These are phyloP conservation scores for Notamacropus eugenii DNA, from an alignment of 2,797 vertebrate genomes.

Conservation along the genomic window DNA sequence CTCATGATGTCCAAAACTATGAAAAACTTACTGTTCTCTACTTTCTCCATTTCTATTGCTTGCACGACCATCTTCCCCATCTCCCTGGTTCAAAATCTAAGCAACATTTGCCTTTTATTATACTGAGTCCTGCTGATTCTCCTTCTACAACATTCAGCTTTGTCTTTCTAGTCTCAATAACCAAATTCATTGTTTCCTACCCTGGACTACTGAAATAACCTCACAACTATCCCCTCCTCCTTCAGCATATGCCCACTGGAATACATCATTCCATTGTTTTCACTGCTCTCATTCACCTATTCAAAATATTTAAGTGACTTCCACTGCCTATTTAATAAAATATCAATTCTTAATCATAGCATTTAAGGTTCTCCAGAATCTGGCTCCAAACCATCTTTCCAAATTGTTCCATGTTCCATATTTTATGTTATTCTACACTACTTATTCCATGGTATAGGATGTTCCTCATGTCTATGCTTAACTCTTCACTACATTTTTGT, in stretches of 20 bases:
- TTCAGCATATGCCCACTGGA: background rate
- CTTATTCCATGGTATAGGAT: background rate
- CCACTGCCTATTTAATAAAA: background rate
- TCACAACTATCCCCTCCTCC: background rate
- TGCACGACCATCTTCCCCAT: background rate
- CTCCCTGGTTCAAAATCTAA: background rate
- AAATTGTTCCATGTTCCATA: background rate
- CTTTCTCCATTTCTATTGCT: background rate
- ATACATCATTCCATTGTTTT: background rate
- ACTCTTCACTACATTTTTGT: background rate
- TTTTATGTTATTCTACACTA: background rate
- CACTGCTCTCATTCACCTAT: background rate
- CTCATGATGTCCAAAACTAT: background rate
- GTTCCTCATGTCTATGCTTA: background rate
- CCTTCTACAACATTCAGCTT: background rate
- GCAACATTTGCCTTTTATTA: background rate
- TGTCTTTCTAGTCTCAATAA: background rate
- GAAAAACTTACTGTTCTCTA: background rate
- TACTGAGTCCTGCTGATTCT: background rate
- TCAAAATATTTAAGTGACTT: background rate
- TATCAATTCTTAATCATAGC: background rate
- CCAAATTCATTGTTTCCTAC: background rate
- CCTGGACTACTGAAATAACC: background rate
- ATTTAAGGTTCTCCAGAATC: background rate
- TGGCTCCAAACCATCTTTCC: background rate